phyloP scores from a whole-genome alignment of 2,888 invertebrate genomes.

The Busseola fusca region DNA sequence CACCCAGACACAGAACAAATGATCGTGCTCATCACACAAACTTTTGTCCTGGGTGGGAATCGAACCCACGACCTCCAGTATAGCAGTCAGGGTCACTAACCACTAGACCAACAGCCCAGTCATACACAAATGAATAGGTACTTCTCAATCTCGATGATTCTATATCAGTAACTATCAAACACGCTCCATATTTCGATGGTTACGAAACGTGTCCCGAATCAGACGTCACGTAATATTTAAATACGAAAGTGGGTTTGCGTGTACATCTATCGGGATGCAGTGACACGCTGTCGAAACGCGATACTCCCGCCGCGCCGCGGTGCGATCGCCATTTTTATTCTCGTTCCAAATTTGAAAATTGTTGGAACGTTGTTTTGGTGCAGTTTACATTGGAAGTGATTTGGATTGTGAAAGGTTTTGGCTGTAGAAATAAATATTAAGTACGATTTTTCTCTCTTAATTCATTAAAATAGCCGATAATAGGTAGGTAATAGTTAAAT shows the following conservation, averaged over 20 bases:
- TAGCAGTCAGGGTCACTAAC: too few relatives aligned
- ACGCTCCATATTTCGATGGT: neutral
- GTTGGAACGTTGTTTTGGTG: neutral
- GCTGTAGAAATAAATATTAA: neutral
- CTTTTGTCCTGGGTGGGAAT: too few relatives aligned
- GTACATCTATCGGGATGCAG: constrained; percentile 59
- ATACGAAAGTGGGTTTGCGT: constrained; percentile 70
- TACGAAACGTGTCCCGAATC: constrained; percentile 35
- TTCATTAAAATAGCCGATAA: too few relatives aligned
- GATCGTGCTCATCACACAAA: too few relatives aligned
- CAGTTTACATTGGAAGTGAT: constrained; percentile 6
- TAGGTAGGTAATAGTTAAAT: too few relatives aligned
- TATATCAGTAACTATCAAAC: neutral
- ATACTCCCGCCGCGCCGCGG: constrained; percentile 64
- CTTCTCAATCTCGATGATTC: neutral
- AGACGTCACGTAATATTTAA: constrained; percentile 60
- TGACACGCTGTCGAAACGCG: constrained; percentile 62
- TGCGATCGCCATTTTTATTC: constrained; percentile 42
- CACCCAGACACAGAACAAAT: too few relatives aligned
- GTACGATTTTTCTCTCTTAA: neutral
- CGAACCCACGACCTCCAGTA: too few relatives aligned
- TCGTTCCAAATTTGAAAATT: constrained; percentile 36
- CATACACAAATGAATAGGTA: neutral
- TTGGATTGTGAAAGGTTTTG: neutral
- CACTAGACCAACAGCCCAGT: neutral